Evolutionary conservation across 2,888 invertebrate genomes (phyloP), one percentile per base, ranked within the genome.

Genomic region (Zhuqinia jingwanae): DNA sequence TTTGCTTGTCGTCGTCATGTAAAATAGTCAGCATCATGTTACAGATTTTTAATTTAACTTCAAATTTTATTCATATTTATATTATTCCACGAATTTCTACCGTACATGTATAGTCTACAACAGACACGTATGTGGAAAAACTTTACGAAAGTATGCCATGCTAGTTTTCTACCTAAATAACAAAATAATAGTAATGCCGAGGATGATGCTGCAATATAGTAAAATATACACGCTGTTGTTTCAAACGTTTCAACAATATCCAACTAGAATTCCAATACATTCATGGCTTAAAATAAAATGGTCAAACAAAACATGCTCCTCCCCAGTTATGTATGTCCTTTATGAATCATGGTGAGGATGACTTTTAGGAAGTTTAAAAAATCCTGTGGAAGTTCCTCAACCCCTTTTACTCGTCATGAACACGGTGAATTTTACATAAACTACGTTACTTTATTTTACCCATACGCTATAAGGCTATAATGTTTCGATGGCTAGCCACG

Each of bases 371-470:
- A n/a, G 53, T 25, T 22, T 8, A 22, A 6, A 50, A 75, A 73
- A 27, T 70, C 36, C 58, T 11, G 36, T 65, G 56, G 45, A 83
- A 76, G 82, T 83, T 83, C 82, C 76, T 83, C 82, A 83, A 83
- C 82, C 82, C 63, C 63, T 83, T 42, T 8, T 53, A 1, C 25
- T 68, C 65, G 45, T 68, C 42, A 68, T 36, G 36, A n/a, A n/a
- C n/a, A n/a, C n/a, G n/a, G n/a, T n/a, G n/a, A 30, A 30, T 8
- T 30, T n/a, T 22, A 13, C 2, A 53, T 20, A 53, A 53, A 53
- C 53, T 53, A 65, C 30, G 27, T 15, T 27, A 60, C 3, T 22
- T 25, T 13, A 20, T 22, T 60, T 36, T 36, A 36, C 8, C 5
- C 3, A 6, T 36, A 36, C 36, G 8, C 36, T 36, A 36, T 36